phyloP scores from a whole-genome alignment of 1,140 invertebrate genomes.

The Delia radicum region DNA sequence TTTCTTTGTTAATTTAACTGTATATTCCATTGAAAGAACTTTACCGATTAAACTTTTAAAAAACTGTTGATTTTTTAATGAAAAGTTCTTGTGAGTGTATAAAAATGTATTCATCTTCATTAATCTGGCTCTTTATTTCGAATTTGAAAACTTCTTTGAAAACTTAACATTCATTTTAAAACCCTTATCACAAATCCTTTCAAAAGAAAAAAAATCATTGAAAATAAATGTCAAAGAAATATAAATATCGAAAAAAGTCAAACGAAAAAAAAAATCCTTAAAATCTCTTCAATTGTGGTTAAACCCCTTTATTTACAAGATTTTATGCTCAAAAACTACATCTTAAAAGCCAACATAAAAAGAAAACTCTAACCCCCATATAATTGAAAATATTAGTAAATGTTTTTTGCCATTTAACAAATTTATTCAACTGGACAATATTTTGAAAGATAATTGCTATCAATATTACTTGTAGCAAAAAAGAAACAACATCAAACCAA shows the following conservation, averaged over 20 bases:
- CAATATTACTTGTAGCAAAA: neutral
- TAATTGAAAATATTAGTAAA: neutral
- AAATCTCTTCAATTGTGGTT: constrained; percentile 1
- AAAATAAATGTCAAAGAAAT: neutral
- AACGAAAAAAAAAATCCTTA: neutral
- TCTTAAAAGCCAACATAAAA: neutral
- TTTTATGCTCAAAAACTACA: neutral
- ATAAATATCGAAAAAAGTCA: neutral
- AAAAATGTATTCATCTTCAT: too few relatives aligned
- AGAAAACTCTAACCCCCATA: neutral
- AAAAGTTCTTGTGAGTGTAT: too few relatives aligned
- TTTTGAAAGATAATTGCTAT: constrained; percentile 5
- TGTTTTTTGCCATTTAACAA: neutral
- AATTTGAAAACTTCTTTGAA: too few relatives aligned
- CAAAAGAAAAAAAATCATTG: too few relatives aligned
- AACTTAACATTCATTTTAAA: too few relatives aligned
- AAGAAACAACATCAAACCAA: neutral
- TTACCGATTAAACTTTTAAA: too few relatives aligned
- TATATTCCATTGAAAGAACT: too few relatives aligned
- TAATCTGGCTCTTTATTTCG: too few relatives aligned
- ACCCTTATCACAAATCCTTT: too few relatives aligned
- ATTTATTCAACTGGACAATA: neutral
- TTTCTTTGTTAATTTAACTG: too few relatives aligned
- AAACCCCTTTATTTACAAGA: neutral
- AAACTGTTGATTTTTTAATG: too few relatives aligned